A percentile compares a stretch with the other conserved stretches of the same genome.
These are phyloP conservation scores for Marcusenius ussheri DNA, from an alignment of 2,113 vertebrate species.

Conservation along the genomic window DNA sequence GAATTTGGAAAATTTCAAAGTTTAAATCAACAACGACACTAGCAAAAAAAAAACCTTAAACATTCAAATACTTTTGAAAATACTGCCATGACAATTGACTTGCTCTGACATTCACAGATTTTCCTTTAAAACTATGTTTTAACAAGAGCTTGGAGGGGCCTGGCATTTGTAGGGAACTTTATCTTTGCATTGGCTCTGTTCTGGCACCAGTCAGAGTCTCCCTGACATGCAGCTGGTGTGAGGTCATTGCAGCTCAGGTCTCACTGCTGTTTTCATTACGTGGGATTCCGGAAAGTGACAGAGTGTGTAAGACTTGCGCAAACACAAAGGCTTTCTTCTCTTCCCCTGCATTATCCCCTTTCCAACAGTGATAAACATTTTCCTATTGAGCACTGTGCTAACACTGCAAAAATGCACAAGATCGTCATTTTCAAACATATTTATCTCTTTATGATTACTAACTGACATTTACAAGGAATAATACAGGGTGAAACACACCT, in stretches of 20 bases:
- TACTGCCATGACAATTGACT: background rate
- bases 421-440: background rate
- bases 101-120: background rate
- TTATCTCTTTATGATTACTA: background rate
- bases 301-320: background rate
- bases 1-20: no score
- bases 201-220: background rate
- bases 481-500: background rate
- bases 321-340: constrained; percentile 8
- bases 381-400: background rate
- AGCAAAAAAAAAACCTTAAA: background rate
- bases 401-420: background rate
- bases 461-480: background rate
- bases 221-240: constrained; percentile 12
- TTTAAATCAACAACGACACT: background rate
- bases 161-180: background rate
- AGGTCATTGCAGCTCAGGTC: constrained; percentile 4
- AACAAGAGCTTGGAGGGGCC: background rate
- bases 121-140: background rate
- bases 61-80: background rate
- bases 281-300: background rate
- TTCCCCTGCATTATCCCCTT: background rate
- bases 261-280: background rate
- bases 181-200: background rate
- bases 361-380: constrained; percentile 7